Evolutionary conservation across 2,888 invertebrate species (phyloP), one percentile per base, ranked within the genome.

Genomic region (Corbicula japonica): DNA sequence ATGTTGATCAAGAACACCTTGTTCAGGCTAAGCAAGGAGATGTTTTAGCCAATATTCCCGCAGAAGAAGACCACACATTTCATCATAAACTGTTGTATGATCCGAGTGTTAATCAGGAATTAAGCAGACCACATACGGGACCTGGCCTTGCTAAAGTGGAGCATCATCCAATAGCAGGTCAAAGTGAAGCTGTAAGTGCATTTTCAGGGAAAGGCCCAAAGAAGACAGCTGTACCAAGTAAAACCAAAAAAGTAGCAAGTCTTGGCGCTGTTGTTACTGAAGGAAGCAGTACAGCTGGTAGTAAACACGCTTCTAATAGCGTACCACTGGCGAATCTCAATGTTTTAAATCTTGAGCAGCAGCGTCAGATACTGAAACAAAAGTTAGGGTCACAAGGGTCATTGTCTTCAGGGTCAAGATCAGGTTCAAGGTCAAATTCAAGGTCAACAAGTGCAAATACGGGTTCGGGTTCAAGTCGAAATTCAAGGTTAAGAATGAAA

Each of bases 321-420:
- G 65, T 65, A 0, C 65, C 65, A 18, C 35, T 50, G 6, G 65
- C 65, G 46, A 58, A 44, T 48, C 30, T 28, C 10, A 44, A 56
- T 15, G 23, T 60, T 15, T 48, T 58, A 21, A 69, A 30, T 60
- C 28, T 56, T 26, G 58, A 46, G 48, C 56, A 69, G 18, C 58
- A 63, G 44, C 63, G 65, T 0, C 35, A 50, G 8, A 50, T 28
- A 6, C 58, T 50, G n/a, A 61, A 50, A 26, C 50, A 50, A 35
- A 65, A 65, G 32, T 50, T 71, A 15, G 71, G 71, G 28, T 71
- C 71, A 18, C 71, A 71, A 26, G 76, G 76, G 12, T 76, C 69
- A 26, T 44, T 38, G 21, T 76, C 76, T n/a, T 52, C 72, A 15
- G 52, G 44, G 28, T 38, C 63, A 32, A 63, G 38, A 35, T 61